Base-by-base conservation (phyloP, 35 echinoderm and acorn worm species). In the Stichopus chloronotus region DNA sequence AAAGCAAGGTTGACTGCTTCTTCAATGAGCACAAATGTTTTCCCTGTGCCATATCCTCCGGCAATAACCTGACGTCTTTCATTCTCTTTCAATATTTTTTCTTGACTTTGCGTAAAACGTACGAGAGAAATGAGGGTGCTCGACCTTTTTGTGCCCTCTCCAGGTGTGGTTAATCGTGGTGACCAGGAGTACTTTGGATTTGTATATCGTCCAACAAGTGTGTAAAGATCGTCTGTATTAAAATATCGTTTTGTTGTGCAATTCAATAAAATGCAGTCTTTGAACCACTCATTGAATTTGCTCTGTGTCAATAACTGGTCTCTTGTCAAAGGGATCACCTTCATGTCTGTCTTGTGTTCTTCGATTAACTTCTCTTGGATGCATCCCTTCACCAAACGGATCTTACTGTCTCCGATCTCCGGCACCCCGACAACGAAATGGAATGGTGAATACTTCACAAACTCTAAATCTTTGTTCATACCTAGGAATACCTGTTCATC, bases 361-460 rank as follows among this genome's bases (percentile, higher is more conserved):
- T 74, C 69, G 7, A 7, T 74, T 20, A 74, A 74, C 12, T 16
- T 74, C 17, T 74, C 5, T 20, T n/a, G 69, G 69, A 74, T 74
- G 69, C 22, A 20, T 19, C 58, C 16, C 2, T 58, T 53, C 22
- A 85, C 82, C 58, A 17, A 3, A 10, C 5, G 9, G 55, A 58
- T 23, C 19, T 85, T 11, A 14, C 55, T 58, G 57, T 25, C 12
- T 22, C 24, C 14, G 5, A 85, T 58, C 55, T 85, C 82, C 4
- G 82, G 82, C n/a, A 85, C 57, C 5, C 82, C 82, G 9, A 85
- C 82, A 85, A 58, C 52, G 22, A 85, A 85, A 25, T 85, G 82
- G n/a, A 85, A 58, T 85, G 56, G 55, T 85, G 82, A 2, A 17
- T 58, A 21, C 24, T 85, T 55, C 24, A 85, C 82, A 85, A 85